These are phyloP conservation scores for Champsocephalus esox DNA, from an alignment of 2,797 vertebrate genomes.

Conservation along the genomic window DNA sequence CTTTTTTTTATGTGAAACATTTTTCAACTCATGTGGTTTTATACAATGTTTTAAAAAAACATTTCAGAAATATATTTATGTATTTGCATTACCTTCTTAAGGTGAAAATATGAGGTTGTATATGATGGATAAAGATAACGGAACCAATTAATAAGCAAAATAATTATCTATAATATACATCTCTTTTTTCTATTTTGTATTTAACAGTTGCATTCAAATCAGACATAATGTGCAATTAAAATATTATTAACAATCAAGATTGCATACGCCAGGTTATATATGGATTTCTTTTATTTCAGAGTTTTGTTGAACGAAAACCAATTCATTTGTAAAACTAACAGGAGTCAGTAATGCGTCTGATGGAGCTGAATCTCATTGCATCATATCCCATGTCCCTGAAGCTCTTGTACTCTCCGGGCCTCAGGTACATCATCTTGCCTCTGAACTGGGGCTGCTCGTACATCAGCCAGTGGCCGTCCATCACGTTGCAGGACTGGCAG, in stretches of 20 bases:
- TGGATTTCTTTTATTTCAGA: slow-evolving; percentile 25
- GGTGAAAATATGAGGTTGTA: neutral
- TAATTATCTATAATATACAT: neutral
- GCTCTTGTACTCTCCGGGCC: slow-evolving; percentile 80
- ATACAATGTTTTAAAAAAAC: neutral
- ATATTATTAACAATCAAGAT: neutral
- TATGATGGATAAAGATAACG: neutral
- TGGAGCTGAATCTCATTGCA: slow-evolving; percentile 67
- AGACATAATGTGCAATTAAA: neutral
- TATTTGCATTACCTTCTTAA: neutral
- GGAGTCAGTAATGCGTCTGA: slow-evolving; percentile 73
- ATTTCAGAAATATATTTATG: neutral
- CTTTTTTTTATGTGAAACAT: neutral
- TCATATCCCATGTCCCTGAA: slow-evolving; percentile 69
- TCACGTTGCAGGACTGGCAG: slow-evolving; percentile 76
- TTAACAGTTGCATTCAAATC: slow-evolving; percentile 15
- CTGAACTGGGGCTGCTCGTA: slow-evolving; percentile 75
- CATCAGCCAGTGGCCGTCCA: slow-evolving; percentile 81
- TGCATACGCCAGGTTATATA: neutral
- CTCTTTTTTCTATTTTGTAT: neutral
- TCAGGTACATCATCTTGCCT: slow-evolving; percentile 78
- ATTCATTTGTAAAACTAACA: slow-evolving; percentile 51
- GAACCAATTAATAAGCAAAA: neutral
- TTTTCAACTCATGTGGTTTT: neutral
- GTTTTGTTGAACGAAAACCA: neutral